Evolutionary conservation across 1,140 invertebrate species (phyloP), one percentile per base, ranked within the genome.

Genomic region (Odontomachus brunneus): DNA sequence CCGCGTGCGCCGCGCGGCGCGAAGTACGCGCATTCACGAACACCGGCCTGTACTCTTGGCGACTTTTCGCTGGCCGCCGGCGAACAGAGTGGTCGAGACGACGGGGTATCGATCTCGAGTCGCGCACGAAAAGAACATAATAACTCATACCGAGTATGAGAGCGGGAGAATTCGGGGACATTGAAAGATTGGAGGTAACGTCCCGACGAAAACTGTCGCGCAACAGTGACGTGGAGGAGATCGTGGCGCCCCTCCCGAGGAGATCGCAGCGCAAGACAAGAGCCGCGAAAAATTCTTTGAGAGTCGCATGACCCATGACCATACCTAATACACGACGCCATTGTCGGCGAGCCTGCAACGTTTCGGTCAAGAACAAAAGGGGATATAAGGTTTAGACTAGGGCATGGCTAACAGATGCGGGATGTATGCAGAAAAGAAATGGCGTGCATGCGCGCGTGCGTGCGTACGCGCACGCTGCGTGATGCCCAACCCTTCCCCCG

Each of bases 351-450:
- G 44, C 33, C 60, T 65, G 26, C 22, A 53, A 48, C 67, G 62
- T 44, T n/a, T 55, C 62, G 80, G 76, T 86, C 71, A 75, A 69
- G 72, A 78, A 83, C 67, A 57, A 83, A 85, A 81, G 78, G 69
- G 73, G 72, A 49, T 78, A 53, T 78, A 53, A 75, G 66, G 63
- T 71, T 85, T 72, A 78, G 78, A 65, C 63, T 67, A 62, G 69
- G 76, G 63, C 67, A 85, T 60, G 65, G 60, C 71, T 53, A 83
- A 87, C 85, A 87, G 85, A 87, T 87, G 85, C 72, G 66, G 26
- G 71, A 76, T 66, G 82, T 86, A 76, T 87, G 80, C 65, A 17
- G 53, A 75, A 53, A 57, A 69, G 15, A 80, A 66, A 44, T 44
- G 53, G 15, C 15, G n/a, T 63, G 26, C 29, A 59, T 60, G 51